A percentile compares a stretch with the other conserved stretches of the same genome.
Conservation (phyloP, 2,113 vertebrate species). For the Eptatretus burgeri region DNA sequence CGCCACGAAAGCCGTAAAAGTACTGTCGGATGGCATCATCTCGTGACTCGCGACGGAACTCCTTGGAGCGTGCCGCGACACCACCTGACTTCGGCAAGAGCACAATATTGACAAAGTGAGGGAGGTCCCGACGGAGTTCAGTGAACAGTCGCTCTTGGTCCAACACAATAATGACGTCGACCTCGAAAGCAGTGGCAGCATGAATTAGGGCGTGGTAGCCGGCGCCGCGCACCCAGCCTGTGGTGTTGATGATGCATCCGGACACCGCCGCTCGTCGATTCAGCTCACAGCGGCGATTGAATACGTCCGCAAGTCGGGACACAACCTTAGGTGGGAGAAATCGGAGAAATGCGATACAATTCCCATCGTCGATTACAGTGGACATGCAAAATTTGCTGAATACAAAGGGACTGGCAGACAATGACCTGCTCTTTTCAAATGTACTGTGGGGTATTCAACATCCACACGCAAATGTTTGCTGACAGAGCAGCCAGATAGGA, state of each 20-base stretch:
- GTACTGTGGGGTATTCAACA: too few relatives aligned
- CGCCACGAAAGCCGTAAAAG: conserved; percentile 70
- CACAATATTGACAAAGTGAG: conserved; percentile 68
- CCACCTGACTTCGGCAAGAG: conserved; percentile 77
- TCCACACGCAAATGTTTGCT: too few relatives aligned
- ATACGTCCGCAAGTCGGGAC: conserved; percentile 56
- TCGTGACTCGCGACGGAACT: conserved; percentile 50
- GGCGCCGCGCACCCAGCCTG: conserved; percentile 86
- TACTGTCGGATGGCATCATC: conserved; percentile 82
- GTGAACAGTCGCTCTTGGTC: conserved; percentile 93
- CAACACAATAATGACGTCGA: conserved; percentile 76
- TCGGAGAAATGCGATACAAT: too few relatives aligned
- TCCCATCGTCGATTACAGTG: too few relatives aligned
- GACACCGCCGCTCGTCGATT: conserved; percentile 67
- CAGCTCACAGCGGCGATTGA: conserved; percentile 75
- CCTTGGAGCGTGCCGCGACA: conserved; percentile 70
- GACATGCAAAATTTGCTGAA: neutral
- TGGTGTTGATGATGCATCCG: conserved; percentile 88
- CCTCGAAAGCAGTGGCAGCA: conserved; percentile 73
- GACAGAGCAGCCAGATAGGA: too few relatives aligned
- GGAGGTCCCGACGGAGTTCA: conserved; percentile 67
- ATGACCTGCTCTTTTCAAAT: neutral
- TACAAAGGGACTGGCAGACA: neutral
- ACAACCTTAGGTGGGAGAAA: conserved; percentile 28
- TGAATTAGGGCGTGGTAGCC: conserved; percentile 89